Evolutionary conservation across 2,113 vertebrate species (phyloP).

Genomic region (Ceyx margarethae): DNA sequence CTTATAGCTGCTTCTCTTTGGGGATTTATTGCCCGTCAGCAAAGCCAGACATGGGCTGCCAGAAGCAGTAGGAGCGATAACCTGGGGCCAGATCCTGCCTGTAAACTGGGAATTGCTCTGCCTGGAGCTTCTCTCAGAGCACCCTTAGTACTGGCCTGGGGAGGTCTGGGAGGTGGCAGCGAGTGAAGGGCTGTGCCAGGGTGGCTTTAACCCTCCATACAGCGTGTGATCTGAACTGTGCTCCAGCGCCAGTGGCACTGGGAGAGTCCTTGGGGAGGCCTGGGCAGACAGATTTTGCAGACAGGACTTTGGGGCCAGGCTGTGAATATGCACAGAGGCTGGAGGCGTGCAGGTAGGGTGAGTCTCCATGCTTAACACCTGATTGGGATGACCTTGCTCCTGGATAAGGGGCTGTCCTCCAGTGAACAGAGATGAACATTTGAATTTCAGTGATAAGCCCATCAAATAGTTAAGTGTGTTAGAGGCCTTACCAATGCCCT

Average conservation of each 20-base stretch:
- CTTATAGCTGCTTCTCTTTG: background rate
- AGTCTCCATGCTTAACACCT: conserved; percentile 8
- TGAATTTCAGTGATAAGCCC: conserved; percentile 48
- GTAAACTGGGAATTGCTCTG: fast-evolving
- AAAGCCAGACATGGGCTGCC: background rate
- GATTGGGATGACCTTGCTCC: conserved; percentile 56
- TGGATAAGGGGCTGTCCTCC: conserved; percentile 10
- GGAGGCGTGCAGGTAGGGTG: background rate
- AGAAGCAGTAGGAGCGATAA: background rate
- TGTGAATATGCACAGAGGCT: background rate
- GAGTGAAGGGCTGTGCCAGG: background rate
- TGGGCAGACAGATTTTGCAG: background rate
- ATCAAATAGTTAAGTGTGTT: conserved; percentile 57
- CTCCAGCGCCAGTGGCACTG: background rate
- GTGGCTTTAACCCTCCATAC: background rate
- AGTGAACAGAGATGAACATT: background rate
- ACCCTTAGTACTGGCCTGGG: background rate
- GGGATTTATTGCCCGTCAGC: background rate
- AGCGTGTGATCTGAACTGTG: background rate
- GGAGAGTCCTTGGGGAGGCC: background rate
- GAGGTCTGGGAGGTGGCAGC: background rate
- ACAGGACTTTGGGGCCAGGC: background rate
- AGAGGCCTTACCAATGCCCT: background rate
- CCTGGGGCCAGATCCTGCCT: background rate
- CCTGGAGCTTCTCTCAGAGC: background rate